phyloP scores from a whole-genome alignment of 1,140 invertebrate species.

The Plectrocnemia conspersa region DNA sequence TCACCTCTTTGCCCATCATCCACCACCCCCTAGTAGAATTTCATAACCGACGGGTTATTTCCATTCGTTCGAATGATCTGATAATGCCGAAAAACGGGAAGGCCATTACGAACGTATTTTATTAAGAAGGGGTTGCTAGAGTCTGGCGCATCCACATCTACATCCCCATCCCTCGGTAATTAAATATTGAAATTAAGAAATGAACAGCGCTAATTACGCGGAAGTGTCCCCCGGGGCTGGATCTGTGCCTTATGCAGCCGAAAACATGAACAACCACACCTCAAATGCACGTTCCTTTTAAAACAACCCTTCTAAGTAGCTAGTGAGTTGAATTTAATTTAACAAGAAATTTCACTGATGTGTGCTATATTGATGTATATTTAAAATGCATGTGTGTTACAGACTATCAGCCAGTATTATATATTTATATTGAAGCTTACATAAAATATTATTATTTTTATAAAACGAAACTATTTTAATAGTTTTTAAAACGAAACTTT shows the following conservation, averaged over 20 bases:
- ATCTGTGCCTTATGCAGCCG: neutral
- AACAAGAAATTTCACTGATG: too few relatives aligned
- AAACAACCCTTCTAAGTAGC: too few relatives aligned
- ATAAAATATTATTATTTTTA: too few relatives aligned
- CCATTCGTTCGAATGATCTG: slow-evolving; percentile 17
- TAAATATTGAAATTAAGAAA: slow-evolving; percentile 58
- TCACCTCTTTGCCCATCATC: slow-evolving; percentile 12
- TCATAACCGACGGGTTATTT: slow-evolving; percentile 29
- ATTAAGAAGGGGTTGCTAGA: slow-evolving; percentile 20
- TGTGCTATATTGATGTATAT: too few relatives aligned
- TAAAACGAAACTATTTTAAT: too few relatives aligned
- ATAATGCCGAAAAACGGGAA: slow-evolving; percentile 12
- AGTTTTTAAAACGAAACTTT: too few relatives aligned
- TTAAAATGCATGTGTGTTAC: too few relatives aligned
- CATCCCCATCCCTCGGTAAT: slow-evolving; percentile 43
- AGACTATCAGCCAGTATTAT: too few relatives aligned
- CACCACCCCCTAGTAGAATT: slow-evolving; percentile 15
- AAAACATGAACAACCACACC: neutral
- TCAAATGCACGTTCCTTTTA: neutral
- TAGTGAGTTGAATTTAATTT: too few relatives aligned
- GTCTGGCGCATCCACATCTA: neutral
- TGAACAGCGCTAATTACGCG: slow-evolving; percentile 54
- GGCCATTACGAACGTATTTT: slow-evolving; percentile 24
- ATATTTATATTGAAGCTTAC: too few relatives aligned
- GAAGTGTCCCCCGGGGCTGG: slow-evolving; percentile 49